Percentiles rank a stretch among this genome's conserved stretches.
Evolutionary conservation across 2,113 vertebrate genomes (phyloP).

Genomic region (Burhinus oedicnemus): DNA sequence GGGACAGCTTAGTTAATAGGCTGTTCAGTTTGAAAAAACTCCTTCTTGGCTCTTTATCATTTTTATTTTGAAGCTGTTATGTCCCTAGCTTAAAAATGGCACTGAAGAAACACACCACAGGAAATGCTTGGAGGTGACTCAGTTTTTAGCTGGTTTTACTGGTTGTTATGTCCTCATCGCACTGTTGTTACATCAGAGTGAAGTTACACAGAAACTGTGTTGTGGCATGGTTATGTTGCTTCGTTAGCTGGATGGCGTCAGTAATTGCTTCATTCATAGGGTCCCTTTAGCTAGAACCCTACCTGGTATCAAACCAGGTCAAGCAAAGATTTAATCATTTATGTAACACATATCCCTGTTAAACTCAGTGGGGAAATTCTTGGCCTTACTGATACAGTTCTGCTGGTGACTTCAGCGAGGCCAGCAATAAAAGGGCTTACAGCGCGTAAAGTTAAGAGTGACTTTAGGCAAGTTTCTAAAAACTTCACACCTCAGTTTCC

Average conservation of each 20-base stretch:
- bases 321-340: neutral
- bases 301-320: neutral
- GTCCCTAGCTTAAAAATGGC: neutral
- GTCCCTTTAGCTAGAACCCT: neutral
- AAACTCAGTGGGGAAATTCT: neutral
- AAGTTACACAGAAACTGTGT: neutral
- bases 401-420: neutral
- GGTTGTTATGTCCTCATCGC: neutral
- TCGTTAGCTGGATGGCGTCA: neutral
- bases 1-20: neutral
- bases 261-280: neutral
- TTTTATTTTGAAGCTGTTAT: neutral
- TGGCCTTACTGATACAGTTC: neutral
- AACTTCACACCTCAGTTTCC: neutral
- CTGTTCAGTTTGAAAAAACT: neutral
- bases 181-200: neutral
- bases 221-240: neutral
- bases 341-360: neutral
- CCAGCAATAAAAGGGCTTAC: neutral
- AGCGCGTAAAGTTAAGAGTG: neutral
- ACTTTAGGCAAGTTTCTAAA: neutral
- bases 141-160: neutral
- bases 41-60: neutral
- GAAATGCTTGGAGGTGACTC: neutral
- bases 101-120: neutral